Base-by-base conservation (phyloP, 2,113 vertebrate species). In the Hyla sarda region DNA sequence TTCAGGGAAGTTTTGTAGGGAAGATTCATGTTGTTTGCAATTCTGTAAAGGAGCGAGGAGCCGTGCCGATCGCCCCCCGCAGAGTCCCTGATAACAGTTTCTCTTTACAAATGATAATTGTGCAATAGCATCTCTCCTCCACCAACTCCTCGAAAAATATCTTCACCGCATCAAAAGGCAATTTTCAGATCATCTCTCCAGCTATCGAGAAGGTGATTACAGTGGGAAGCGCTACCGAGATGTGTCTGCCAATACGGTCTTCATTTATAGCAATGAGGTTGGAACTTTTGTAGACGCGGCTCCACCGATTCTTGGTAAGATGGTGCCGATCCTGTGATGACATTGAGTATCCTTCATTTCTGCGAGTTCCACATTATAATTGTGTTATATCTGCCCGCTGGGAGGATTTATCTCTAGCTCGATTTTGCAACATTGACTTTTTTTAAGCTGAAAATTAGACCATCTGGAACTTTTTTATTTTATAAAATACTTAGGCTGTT, bases 61-160 rank as follows among this genome's bases (percentile, higher is more conserved):
- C 90, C 91, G 91, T 92, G 86, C 56, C 88, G 78, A 3, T 47
- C 21, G 56, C 12, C 85, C 88, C 90, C 93, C 11, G 82, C 83
- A 83, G 90, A 88, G 89, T 88, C 91, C 92, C 88, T 90, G 92
- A 91, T 90, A 89, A 90, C 88, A 84, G 88, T 87, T 89, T 90
- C 90, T 88, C 89, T 88, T 90, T 87, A 90, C 88, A 88, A 89
- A 88, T 56, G 88, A 75, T 90, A 88, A 90, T 88, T 88, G 89
- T 69, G 83, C 28, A 17, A 87, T 89, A 88, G 65, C 0, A 25
- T 88, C 87, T 81, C 89, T 89, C 86, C 88, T 88, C 9, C 81
- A 4, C 67, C 0, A 2, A 56, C 89, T 84, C 88, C 90, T 76
- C 47, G 3, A 11, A 74, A 71, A 86, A 89, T 89, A 90, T 90